Evolutionary conservation across 2,797 vertebrate genomes (phyloP), one percentile per base, ranked within the genome.

Genomic region (Psittacula echo): DNA sequence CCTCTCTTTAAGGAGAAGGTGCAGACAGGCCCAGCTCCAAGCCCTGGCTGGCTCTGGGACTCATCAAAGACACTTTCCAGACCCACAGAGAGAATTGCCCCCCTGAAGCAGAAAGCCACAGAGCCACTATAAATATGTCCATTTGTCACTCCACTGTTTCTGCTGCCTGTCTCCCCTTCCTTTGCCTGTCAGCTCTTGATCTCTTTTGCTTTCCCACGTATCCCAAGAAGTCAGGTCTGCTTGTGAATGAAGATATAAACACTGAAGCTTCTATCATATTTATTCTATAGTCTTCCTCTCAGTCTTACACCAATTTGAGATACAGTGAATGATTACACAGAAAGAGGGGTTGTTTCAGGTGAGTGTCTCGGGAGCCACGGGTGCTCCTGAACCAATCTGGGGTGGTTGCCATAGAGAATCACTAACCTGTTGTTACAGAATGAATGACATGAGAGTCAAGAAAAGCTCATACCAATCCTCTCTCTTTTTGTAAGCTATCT

Each of bases 371-470:
- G 74, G 90, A 91, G 78, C 72, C 51, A 16, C 4, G 2, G 84
- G 73, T 73, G 70, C 51, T 77, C 56, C 80, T 91, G 66, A 90
- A 58, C 83, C 30, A 26, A 44, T 47, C 50, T 67, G 67, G 51
- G 70, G 75, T 66, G n/a, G 74, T 48, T 96, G 87, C 76, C 54
- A 37, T 60, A 80, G 65, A 60, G 85, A 89, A 89, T 88, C 83
- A 67, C 82, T 94, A 96, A 76, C 82, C 68, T n/a, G 17, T 86
- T 39, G 4, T 73, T 96, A 86, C 2, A 61, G 80, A 83, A 87
- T 88, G 94, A 95, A 96, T 93, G 96, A 86, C 19, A 1, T 8
- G 44, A 87, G 80, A 94, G 91, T 95, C 92, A 96, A 68, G 37
- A 78, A 26, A 91, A 94, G 95, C 95, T 96, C 94, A 94, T 83